Conservation (phyloP, 2,888 invertebrate species). For the Andrena haemorrhoa region DNA sequence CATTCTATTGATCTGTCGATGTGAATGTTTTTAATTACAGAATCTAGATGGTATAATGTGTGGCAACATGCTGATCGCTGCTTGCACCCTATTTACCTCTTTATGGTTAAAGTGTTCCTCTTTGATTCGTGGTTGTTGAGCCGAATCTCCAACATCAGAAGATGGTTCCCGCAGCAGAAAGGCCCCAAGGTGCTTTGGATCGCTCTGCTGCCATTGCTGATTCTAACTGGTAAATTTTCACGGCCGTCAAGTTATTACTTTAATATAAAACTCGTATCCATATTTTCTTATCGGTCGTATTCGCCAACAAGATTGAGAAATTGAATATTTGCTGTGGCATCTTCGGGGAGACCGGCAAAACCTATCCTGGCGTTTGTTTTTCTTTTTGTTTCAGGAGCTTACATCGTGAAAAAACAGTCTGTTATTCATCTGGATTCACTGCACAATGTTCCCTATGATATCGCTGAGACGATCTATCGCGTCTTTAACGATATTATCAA, state of each 20-base stretch:
- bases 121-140: slow-evolving; percentile 82
- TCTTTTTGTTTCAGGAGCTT: no score
- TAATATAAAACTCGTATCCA: slow-evolving; percentile 4
- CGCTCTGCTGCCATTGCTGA: slow-evolving; percentile 86
- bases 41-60: no score
- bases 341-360: no score
- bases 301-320: slow-evolving; percentile 38
- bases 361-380: no score
- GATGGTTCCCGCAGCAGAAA: slow-evolving; percentile 69
- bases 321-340: slow-evolving; percentile 48
- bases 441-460: no score
- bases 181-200: slow-evolving; percentile 81
- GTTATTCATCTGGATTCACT: no score
- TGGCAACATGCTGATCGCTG: slow-evolving; percentile 70
- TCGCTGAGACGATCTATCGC: slow-evolving; percentile 79
- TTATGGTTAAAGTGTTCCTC: slow-evolving; percentile 77
- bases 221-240: slow-evolving; percentile 86
- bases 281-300: slow-evolving; percentile 24
- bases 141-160: slow-evolving; percentile 72
- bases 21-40: no score
- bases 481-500: slow-evolving; percentile 77
- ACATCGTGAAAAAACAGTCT: no score
- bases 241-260: background rate
- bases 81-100: slow-evolving; percentile 77
- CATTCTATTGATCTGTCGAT: no score